Percentiles rank a stretch among this genome's conserved stretches.
These are phyloP conservation scores for Hexactinellida sp. DNA, from an alignment of 37 sponge, comb jelly and placozoan species.

Conservation along the genomic window DNA sequence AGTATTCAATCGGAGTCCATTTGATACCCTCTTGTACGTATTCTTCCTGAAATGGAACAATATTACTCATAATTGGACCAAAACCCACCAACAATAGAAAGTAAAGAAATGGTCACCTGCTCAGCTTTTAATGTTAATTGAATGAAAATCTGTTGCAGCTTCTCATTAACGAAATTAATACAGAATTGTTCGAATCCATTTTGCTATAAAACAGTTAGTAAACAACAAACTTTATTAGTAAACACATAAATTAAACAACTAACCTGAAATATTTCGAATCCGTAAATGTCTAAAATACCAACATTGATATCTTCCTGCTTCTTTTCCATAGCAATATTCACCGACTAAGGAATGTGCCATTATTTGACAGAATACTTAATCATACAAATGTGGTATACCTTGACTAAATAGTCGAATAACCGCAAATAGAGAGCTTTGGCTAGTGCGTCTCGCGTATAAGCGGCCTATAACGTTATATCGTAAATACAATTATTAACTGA, in stretches of 20 bases:
- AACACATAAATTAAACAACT: neutral
- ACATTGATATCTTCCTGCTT: constrained; percentile 45
- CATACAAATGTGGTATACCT: constrained; percentile 25
- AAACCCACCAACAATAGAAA: neutral
- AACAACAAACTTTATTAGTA: neutral
- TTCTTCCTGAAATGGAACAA: constrained; percentile 58
- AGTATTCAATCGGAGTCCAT: constrained; percentile 92
- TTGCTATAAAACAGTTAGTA: constrained; percentile 36
- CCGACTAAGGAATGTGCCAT: constrained; percentile 33
- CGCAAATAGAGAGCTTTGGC: constrained; percentile 87
- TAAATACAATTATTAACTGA: neutral
- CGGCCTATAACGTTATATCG: constrained; percentile 45
- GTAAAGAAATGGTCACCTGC: constrained; percentile 52
- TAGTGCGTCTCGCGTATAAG: constrained; percentile 83
- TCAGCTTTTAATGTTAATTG: constrained; percentile 94
- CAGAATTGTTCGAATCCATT: constrained; percentile 99
- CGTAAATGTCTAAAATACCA: constrained; percentile 91
- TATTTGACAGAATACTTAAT: neutral
- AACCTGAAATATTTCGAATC: constrained; percentile 94
- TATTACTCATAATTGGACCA: neutral
- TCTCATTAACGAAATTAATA: constrained; percentile 98
- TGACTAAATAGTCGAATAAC: constrained; percentile 83
- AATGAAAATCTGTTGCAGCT: constrained; percentile 96
- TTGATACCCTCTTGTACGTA: constrained; percentile 91
- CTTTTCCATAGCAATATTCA: constrained; percentile 84